Evolutionary conservation across 2,113 vertebrate genomes (phyloP).

Genomic region (Rhagologus leucostigma): DNA sequence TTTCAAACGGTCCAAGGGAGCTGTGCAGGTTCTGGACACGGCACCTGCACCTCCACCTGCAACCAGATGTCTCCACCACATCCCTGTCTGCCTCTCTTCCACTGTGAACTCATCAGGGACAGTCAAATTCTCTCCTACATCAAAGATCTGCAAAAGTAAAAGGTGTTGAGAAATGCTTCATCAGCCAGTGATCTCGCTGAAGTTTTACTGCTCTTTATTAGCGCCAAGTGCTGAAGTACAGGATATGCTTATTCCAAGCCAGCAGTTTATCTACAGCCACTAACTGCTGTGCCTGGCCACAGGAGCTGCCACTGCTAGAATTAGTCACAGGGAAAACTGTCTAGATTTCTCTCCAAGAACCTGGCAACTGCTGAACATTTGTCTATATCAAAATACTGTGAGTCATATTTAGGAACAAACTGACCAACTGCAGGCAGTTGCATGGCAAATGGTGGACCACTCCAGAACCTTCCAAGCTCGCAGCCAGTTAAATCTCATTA

Average conservation of each 20-base stretch:
- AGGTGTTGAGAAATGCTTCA: neutral
- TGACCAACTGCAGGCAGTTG: neutral
- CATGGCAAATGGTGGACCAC: neutral
- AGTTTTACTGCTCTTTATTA: neutral
- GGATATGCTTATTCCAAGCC: neutral
- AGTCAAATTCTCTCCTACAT: conserved; percentile 91
- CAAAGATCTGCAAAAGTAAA: conserved; percentile 83
- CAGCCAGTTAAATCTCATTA: neutral
- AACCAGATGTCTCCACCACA: conserved; percentile 97
- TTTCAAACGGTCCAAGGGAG: conserved; percentile 92
- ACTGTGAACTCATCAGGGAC: conserved; percentile 96
- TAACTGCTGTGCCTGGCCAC: neutral
- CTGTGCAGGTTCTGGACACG: conserved; percentile 91
- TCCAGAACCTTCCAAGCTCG: neutral
- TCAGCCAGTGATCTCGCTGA: neutral
- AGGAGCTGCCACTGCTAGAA: neutral
- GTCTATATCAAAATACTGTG: neutral
- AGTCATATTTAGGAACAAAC: neutral
- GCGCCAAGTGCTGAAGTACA: neutral
- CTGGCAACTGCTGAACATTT: neutral
- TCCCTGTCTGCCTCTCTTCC: conserved; percentile 90
- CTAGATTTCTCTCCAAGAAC: neutral
- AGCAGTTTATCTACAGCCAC: neutral
- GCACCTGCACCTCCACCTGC: conserved; percentile 93
- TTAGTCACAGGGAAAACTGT: neutral